Evolutionary conservation across 2,113 vertebrate genomes (phyloP), one percentile per base, ranked within the genome.

Genomic region (Tragulus kanchil): DNA sequence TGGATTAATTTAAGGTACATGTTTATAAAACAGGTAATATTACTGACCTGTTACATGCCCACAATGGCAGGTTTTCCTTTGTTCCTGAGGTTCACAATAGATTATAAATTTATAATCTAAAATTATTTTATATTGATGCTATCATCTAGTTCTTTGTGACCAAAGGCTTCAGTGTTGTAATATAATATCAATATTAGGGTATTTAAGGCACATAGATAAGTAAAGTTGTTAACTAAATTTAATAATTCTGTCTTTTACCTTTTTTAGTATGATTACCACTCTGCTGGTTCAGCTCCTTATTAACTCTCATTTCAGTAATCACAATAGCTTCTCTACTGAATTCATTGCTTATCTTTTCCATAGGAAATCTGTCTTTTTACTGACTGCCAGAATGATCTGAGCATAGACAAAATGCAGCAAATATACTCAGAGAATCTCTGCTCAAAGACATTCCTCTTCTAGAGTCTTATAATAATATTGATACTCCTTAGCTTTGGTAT

Each of bases 91-190:
- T 67, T 86, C 16, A 58, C 28, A 93, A 19, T 73, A 61, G 15
- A 86, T 78, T 92, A 59, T 50, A 90, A 78, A 82, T 67, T 54
- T 45, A 64, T 9, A 85, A 52, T 69, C 19, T 56, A 36, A 89
- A 50, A 65, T 93, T 95, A 75, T 75, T 81, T 96, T 84, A 94
- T 21, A 65, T 48, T 67, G 65, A 64, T 78, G 56, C 17, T 85
- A 31, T 85, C 19, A 89, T 89, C 73, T 52, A 50, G 25, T 65
- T 83, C 14, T 75, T 93, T 90, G 28, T 90, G 86, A 94, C 17
- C 65, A 19, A 95, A 78, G 6, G 4, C 42, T 52, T 84, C 58
- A n/a, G 3, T 54, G 26, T 52, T 94, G 2, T 75, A 93, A 73
- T 84, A 94, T 86, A 86, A 56, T 61, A 59, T 89, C 56, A 95